Conservation (phyloP, 2,113 vertebrate genomes). For the Ellobius talpinus region DNA sequence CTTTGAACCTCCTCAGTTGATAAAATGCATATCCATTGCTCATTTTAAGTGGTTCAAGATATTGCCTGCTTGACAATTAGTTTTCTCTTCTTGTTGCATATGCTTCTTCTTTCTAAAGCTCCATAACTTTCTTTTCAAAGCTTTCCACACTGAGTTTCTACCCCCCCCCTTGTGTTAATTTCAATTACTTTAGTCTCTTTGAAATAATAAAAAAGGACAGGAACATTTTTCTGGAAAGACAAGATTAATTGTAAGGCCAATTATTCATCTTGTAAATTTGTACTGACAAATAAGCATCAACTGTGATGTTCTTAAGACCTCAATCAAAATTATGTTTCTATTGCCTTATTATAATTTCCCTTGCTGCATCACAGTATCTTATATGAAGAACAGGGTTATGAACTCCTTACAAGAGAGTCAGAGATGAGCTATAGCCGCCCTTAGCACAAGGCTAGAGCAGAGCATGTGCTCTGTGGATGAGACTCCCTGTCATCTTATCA, state of each 20-base stretch:
- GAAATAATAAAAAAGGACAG: background rate
- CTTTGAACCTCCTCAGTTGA: background rate
- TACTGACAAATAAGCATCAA: background rate
- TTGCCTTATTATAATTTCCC: background rate
- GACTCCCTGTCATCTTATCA: background rate
- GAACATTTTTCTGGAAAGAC: background rate
- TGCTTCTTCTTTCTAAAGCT: background rate
- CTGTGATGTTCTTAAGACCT: background rate
- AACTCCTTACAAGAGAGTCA: background rate
- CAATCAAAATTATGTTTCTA: background rate
- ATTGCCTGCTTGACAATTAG: background rate
- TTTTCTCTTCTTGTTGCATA: background rate
- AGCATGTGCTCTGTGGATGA: background rate
- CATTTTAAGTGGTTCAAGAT: background rate
- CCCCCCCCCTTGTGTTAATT: background rate
- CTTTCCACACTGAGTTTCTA: background rate
- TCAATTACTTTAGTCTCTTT: slow-evolving; percentile 1
- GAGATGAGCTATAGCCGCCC: background rate
- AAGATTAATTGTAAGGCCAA: background rate
- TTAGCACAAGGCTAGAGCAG: background rate
- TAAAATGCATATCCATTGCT: background rate
- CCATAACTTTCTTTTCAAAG: background rate
- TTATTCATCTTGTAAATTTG: background rate
- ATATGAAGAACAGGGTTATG: background rate
- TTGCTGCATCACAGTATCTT: background rate